These are phyloP conservation scores for Caenorhabditis briggsae DNA, from an alignment of 1,140 invertebrate species.

Conservation along the genomic window DNA sequence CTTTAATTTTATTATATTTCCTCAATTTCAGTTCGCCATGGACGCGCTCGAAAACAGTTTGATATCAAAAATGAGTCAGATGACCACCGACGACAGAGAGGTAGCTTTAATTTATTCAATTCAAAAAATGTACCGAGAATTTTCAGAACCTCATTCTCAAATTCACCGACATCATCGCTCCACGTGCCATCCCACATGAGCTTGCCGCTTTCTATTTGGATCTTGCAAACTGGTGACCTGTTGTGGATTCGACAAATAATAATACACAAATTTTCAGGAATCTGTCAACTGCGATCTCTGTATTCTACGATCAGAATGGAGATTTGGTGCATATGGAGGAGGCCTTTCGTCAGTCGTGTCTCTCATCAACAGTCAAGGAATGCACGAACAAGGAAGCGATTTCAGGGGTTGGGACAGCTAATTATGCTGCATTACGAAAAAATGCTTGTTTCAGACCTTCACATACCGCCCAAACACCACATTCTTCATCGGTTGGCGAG, in stretches of 20 bases:
- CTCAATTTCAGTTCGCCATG: neutral
- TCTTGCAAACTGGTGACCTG: constrained; percentile 4
- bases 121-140: neutral
- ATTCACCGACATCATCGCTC: neutral
- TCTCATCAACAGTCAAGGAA: constrained; percentile 19
- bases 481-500: constrained; percentile 8
- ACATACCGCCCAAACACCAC: constrained; percentile 17
- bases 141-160: constrained; percentile 35
- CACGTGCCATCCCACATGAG: constrained; percentile 6
- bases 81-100: constrained; percentile 45
- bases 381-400: constrained; percentile 35
- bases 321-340: constrained; percentile 47
- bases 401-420: neutral
- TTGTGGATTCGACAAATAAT: neutral
- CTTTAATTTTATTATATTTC: too few species aligned
- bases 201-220: constrained; percentile 28
- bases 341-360: constrained; percentile 21
- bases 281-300: constrained; percentile 24
- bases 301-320: constrained; percentile 37
- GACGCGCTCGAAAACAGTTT: constrained; percentile 38
- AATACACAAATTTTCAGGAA: neutral
- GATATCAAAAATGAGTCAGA: constrained; percentile 52
- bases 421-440: neutral
- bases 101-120: neutral
- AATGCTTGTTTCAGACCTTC: neutral